Percentiles rank a stretch among this genome's conserved stretches.
Conservation (phyloP, 1,140 invertebrate genomes). For the Brachionus plicatilis region DNA sequence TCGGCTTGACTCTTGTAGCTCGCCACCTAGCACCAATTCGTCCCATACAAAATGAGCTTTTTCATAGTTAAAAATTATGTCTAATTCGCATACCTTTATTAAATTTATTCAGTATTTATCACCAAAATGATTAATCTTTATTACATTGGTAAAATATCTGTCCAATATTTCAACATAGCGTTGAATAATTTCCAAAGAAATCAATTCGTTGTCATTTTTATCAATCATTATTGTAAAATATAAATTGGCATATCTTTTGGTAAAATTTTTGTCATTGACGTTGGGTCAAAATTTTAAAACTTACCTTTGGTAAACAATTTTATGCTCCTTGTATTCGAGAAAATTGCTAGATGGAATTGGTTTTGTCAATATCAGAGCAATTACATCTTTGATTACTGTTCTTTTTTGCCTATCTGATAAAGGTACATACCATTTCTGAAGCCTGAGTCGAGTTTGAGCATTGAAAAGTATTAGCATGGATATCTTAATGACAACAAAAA, state of each 20-base stretch:
- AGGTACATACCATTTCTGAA: conserved; percentile 28
- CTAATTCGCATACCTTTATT: conserved; percentile 44
- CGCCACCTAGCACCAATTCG: conserved; percentile 43
- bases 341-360: conserved; percentile 24
- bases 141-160: conserved; percentile 43
- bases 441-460: conserved; percentile 8
- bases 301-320: conserved; percentile 33
- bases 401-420: neutral
- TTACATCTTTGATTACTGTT: neutral
- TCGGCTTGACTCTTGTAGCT: conserved; percentile 41
- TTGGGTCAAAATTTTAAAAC: neutral
- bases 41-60: conserved; percentile 45
- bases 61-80: conserved; percentile 45
- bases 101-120: neutral
- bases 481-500: neutral
- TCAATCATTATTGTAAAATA: conserved; percentile 43
- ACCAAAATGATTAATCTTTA: neutral
- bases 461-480: conserved; percentile 23
- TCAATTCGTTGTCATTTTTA: conserved; percentile 43
- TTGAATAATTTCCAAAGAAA: conserved; percentile 44
- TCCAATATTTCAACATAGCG: conserved; percentile 44
- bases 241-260: conserved; percentile 39
- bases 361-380: neutral
- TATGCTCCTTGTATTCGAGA: conserved; percentile 17
- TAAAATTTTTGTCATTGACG: neutral